These are phyloP conservation scores for Telenomus remus DNA, from an alignment of 1,140 invertebrate species.

Conservation along the genomic window DNA sequence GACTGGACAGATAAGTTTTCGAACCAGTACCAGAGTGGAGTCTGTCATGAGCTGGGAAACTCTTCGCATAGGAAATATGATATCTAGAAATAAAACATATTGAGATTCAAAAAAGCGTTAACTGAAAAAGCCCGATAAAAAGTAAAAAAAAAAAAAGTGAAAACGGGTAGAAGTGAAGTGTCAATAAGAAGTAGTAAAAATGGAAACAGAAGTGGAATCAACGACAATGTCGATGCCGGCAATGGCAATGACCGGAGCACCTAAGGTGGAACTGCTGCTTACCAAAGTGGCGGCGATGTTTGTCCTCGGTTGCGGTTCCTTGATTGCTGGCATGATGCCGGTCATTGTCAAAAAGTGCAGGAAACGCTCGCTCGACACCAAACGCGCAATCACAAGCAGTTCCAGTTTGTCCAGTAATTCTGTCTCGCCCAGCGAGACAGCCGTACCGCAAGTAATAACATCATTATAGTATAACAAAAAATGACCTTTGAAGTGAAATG, in stretches of 20 bases:
- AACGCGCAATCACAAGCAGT: constrained; percentile 61
- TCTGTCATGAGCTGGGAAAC: too few species aligned
- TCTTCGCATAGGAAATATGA: too few species aligned
- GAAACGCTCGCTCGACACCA: constrained; percentile 60
- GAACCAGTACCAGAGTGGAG: too few species aligned
- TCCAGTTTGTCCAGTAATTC: constrained; percentile 64
- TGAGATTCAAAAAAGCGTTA: too few species aligned
- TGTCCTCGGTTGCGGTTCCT: constrained; percentile 75
- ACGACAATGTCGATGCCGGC: constrained; percentile 25
- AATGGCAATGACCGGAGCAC: constrained; percentile 1
- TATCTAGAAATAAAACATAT: too few species aligned
- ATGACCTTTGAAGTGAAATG: neutral
- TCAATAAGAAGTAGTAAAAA: too few species aligned
- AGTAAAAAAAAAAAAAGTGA: too few species aligned
- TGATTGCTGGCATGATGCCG: constrained; percentile 76
- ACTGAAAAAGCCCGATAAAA: too few species aligned
- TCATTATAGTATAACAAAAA: neutral
- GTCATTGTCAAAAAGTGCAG: constrained; percentile 73
- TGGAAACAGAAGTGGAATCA: too few species aligned
- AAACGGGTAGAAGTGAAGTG: too few species aligned
- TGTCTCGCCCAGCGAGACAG: constrained; percentile 56
- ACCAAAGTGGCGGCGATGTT: constrained; percentile 78
- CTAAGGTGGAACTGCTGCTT: constrained; percentile 61
- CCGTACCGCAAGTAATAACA: constrained; percentile 57
- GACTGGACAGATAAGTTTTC: too few species aligned